Evolutionary conservation across 2,113 vertebrate species (phyloP).

Genomic region (Elanus axillaris): DNA sequence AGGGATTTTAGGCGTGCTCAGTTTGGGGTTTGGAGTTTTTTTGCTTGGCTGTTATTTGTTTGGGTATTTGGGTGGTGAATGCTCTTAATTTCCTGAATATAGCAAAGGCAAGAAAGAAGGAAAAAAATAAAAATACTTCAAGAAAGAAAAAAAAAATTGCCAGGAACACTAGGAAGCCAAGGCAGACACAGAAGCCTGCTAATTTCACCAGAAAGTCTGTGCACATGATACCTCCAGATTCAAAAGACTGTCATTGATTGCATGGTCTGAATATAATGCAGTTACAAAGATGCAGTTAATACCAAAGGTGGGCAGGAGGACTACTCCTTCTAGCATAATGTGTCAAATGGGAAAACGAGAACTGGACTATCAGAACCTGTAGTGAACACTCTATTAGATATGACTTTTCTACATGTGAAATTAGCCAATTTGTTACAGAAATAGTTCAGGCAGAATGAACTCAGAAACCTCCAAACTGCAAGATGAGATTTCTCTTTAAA

Average conservation of each 20-base stretch:
- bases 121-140: not conserved
- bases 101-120: not conserved
- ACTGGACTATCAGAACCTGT: not conserved
- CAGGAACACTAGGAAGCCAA: not conserved
- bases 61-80: not conserved
- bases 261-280: not conserved
- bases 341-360: not conserved
- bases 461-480: not conserved
- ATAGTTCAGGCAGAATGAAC: not conserved
- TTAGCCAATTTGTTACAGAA: not conserved
- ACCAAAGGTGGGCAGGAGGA: not conserved
- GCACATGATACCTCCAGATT: not conserved
- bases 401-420: not conserved
- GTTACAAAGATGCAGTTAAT: not conserved
- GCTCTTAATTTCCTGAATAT: not conserved
- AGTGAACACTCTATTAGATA: not conserved
- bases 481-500: not conserved
- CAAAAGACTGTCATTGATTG: not conserved
- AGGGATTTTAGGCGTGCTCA: not conserved
- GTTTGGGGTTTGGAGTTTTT: not conserved
- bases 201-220: not conserved
- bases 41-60: not conserved
- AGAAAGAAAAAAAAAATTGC: not conserved
- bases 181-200: not conserved
- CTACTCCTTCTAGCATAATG: not conserved